Percentiles rank a stretch among this genome's conserved stretches.
Evolutionary conservation across 2,113 vertebrate genomes (phyloP).

Genomic region (Rhegmatorhina hoffmannsi): DNA sequence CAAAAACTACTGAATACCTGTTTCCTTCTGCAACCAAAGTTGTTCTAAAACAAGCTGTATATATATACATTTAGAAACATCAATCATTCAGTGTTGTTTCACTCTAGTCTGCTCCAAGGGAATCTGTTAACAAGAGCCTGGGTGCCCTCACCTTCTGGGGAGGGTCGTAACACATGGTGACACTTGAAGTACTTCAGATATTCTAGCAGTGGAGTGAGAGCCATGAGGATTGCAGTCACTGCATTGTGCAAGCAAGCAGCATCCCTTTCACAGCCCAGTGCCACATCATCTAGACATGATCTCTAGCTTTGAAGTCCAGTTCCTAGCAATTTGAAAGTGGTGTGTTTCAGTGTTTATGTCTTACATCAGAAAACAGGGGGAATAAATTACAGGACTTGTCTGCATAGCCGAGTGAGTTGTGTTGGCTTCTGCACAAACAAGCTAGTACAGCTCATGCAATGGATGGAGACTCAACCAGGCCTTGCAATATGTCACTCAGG

Average conservation of each 20-base stretch:
- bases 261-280: not conserved
- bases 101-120: not conserved
- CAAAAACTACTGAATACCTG: not conserved
- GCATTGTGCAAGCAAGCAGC: rapidly evolving
- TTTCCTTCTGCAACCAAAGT: not conserved
- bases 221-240: not conserved
- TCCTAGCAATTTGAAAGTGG: not conserved
- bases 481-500: not conserved
- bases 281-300: not conserved
- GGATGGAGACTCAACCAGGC: not conserved
- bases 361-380: not conserved
- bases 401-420: not conserved
- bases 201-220: not conserved
- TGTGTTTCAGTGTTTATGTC: not conserved
- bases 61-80: not conserved
- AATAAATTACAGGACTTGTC: not conserved
- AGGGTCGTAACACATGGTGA: not conserved
- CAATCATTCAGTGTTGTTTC: not conserved
- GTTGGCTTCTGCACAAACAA: not conserved
- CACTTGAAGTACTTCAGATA: not conserved
- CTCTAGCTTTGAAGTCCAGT: not conserved
- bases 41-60: not conserved
- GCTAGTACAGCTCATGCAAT: not conserved
- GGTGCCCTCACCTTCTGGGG: not conserved
- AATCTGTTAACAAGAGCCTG: not conserved